A percentile compares a stretch with the other conserved stretches of the same genome.
Evolutionary conservation across 2,888 invertebrate species (phyloP).

Genomic region (Alviniconcha strummeri): DNA sequence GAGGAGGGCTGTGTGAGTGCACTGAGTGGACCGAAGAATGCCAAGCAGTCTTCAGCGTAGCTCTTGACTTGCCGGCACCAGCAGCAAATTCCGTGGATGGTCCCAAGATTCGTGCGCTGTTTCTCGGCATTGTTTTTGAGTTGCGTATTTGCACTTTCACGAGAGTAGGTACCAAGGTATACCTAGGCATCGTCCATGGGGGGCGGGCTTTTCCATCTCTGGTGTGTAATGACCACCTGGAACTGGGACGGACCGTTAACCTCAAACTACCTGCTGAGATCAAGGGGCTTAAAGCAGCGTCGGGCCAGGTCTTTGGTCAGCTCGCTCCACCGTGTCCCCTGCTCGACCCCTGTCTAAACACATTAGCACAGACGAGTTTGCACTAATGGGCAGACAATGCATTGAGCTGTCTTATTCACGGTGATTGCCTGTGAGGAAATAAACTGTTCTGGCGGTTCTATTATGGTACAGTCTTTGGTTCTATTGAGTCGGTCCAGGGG

Average conservation of each 20-base stretch:
- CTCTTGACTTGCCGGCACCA: no score
- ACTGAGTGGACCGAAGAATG: background rate
- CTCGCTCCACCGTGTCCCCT: background rate
- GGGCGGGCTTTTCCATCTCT: no score
- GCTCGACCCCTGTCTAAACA: background rate
- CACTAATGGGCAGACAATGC: constrained; percentile 22
- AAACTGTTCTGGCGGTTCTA: constrained; percentile 21
- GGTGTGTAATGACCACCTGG: no score
- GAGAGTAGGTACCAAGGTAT: no score
- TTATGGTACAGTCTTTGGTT: background rate
- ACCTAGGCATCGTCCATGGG: no score
- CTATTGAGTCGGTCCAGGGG: background rate
- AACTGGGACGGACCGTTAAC: constrained; percentile 5
- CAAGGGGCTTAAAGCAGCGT: background rate
- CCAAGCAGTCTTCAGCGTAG: background rate
- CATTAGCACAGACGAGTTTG: constrained; percentile 22
- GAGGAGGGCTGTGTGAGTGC: background rate
- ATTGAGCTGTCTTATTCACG: constrained; percentile 28
- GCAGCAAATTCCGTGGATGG: no score
- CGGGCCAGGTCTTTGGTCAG: background rate
- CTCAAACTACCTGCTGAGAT: background rate
- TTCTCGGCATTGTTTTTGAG: no score
- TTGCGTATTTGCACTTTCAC: no score
- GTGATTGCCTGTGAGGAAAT: background rate
- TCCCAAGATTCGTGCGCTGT: no score